Conservation (phyloP, 2,113 vertebrate species). For the Aspiorhynchus laticeps region DNA sequence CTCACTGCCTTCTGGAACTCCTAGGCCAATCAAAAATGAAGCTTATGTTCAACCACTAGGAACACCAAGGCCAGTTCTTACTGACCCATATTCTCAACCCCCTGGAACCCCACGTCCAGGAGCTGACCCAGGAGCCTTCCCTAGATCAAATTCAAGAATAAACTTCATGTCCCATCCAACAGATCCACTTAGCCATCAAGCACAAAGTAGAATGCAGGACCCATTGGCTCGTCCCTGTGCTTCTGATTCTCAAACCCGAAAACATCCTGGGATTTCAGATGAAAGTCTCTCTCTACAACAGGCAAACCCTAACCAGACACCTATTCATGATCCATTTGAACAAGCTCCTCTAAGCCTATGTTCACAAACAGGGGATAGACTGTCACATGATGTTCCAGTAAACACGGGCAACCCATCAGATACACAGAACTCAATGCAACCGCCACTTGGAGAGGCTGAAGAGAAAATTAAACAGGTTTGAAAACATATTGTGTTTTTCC, state of each 20-base stretch:
- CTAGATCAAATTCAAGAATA: constrained; percentile 68
- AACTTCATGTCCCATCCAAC: constrained; percentile 76
- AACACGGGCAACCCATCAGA: constrained; percentile 71
- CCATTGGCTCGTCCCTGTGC: constrained; percentile 77
- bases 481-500: constrained; percentile 14
- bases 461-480: constrained; percentile 90
- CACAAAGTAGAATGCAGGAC: constrained; percentile 78
- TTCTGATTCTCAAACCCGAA: constrained; percentile 76
- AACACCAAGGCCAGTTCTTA: constrained; percentile 75
- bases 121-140: constrained; percentile 72
- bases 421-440: constrained; percentile 76
- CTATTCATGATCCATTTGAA: constrained; percentile 80
- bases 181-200: constrained; percentile 78
- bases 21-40: constrained; percentile 70
- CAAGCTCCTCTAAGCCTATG: constrained; percentile 80
- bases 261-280: constrained; percentile 76
- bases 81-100: constrained; percentile 78
- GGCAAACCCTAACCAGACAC: constrained; percentile 63
- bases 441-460: constrained; percentile 86
- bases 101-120: constrained; percentile 79
- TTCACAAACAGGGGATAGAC: constrained; percentile 68
- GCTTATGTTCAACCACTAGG: constrained; percentile 79
- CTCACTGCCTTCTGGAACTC: constrained; percentile 48
- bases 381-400: constrained; percentile 70
- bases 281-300: constrained; percentile 76